Evolutionary conservation across 2,113 vertebrate species (phyloP).

Genomic region (Ochotona curzoniae): DNA sequence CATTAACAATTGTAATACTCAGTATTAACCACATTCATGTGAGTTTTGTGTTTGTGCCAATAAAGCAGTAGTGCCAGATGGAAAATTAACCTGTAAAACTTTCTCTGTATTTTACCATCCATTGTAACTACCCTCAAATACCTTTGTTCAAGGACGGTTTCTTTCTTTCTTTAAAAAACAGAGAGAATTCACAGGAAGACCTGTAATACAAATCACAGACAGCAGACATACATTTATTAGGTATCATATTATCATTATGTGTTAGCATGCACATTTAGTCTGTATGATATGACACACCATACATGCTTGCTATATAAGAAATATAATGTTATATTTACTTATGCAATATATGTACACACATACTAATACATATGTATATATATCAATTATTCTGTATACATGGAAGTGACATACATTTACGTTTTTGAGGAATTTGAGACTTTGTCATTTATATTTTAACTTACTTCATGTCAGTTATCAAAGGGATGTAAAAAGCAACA

Average conservation of each 20-base stretch:
- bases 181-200: neutral
- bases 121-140: slow-evolving; percentile 26
- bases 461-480: neutral
- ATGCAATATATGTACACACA: too few species aligned
- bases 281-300: neutral
- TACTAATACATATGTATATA: neutral
- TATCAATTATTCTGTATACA: too few species aligned
- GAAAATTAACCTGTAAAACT: slow-evolving; percentile 75
- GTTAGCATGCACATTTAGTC: neutral
- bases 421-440: neutral
- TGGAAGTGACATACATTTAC: neutral
- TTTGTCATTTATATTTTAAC: neutral
- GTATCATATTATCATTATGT: neutral
- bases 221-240: neutral
- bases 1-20: slow-evolving; percentile 66
- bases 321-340: too few species aligned
- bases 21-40: slow-evolving; percentile 68
- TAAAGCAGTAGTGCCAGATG: slow-evolving; percentile 76
- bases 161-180: slow-evolving; percentile 8
- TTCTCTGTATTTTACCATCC: slow-evolving; percentile 52
- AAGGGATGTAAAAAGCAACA: neutral
- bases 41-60: slow-evolving; percentile 71
- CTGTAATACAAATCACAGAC: neutral
- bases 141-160: slow-evolving; percentile 24
- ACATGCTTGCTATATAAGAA: neutral